phyloP scores from a whole-genome alignment of 2,113 vertebrate genomes.

The Accipiter cooperii region DNA sequence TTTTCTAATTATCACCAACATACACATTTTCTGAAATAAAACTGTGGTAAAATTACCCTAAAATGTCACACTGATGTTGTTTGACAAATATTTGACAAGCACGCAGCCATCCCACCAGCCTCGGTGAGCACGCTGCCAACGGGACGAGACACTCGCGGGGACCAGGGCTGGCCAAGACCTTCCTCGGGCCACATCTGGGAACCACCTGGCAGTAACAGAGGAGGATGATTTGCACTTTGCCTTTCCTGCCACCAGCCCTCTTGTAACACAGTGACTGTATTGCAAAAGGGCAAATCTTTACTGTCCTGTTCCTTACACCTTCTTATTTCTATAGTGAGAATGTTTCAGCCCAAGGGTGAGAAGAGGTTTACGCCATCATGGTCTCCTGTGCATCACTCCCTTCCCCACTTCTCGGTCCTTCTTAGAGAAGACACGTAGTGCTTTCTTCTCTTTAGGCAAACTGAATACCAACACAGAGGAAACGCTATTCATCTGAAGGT shows the following conservation, averaged over 20 bases:
- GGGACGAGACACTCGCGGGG: rapidly evolving
- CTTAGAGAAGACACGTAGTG: background rate
- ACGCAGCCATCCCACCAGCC: background rate
- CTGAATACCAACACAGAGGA: background rate
- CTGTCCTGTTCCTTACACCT: background rate
- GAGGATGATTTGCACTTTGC: rapidly evolving
- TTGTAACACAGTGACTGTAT: too few relatives aligned
- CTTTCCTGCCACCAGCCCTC: background rate
- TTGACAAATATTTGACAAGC: background rate
- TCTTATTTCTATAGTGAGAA: background rate
- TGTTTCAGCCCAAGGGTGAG: background rate
- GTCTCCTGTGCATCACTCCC: background rate
- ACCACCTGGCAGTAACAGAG: too few relatives aligned
- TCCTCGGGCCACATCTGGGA: background rate
- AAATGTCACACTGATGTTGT: rapidly evolving
- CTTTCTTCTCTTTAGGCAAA: background rate
- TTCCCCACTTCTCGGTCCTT: background rate
- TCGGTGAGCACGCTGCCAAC: rapidly evolving
- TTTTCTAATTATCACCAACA: background rate
- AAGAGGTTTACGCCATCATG: rapidly evolving
- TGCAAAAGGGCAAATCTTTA: background rate
- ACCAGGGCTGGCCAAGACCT: rapidly evolving
- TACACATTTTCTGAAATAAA: background rate
- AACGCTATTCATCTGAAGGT: background rate
- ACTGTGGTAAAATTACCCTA: background rate